These are phyloP conservation scores for Heliconius hermathena DNA, from an alignment of 1,140 invertebrate species.

Conservation along the genomic window DNA sequence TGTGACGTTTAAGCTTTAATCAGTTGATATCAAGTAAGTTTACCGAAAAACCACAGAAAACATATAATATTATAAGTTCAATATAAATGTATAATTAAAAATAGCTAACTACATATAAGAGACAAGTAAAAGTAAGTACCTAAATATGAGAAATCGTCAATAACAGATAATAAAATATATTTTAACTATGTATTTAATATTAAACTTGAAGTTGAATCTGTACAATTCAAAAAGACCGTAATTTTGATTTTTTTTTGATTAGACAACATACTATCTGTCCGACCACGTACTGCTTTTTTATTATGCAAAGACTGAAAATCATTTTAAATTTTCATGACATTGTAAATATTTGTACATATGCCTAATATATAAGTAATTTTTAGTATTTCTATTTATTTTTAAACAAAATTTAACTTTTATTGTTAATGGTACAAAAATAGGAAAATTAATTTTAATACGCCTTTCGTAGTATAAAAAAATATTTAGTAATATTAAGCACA, in stretches of 20 bases:
- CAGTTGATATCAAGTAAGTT: background rate
- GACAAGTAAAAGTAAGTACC: too few species aligned
- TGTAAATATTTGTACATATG: slow-evolving; percentile 49
- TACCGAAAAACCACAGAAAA: background rate
- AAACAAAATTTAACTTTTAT: slow-evolving; percentile 30
- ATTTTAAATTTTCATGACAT: slow-evolving; percentile 31
- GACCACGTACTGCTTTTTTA: background rate
- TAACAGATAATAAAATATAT: too few species aligned
- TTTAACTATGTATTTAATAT: too few species aligned
- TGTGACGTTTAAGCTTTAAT: slow-evolving; percentile 21
- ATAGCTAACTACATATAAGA: background rate
- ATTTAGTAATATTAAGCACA: background rate
- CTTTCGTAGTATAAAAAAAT: background rate
- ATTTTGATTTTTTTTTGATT: background rate
- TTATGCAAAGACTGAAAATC: slow-evolving; percentile 48
- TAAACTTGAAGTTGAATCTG: too few species aligned
- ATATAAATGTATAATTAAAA: background rate
- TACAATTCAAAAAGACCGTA: too few species aligned
- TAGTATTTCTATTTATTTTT: slow-evolving; percentile 40
- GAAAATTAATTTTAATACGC: slow-evolving; percentile 15
- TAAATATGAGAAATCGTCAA: too few species aligned
- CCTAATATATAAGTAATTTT: slow-evolving; percentile 30
- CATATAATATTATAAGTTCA: background rate
- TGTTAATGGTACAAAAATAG: slow-evolving; percentile 26
- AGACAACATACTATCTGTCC: background rate